These are phyloP conservation scores for Zaprionus capensis DNA, from an alignment of 1,140 invertebrate species.

Conservation along the genomic window DNA sequence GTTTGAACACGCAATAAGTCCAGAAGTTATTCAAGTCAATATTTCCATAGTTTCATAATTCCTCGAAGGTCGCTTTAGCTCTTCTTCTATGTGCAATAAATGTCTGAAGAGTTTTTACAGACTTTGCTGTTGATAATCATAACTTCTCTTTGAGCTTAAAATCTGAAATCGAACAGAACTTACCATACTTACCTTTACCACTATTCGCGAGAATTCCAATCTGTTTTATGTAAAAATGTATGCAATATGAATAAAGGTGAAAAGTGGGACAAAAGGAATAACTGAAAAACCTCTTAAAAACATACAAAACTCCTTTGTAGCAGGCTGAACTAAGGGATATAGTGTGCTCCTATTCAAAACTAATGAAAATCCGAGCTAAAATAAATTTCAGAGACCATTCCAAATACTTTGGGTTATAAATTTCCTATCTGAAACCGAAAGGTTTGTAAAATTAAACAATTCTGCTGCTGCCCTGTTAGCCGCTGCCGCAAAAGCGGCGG, in stretches of 20 bases:
- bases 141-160: too few relatives aligned
- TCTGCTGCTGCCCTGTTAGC: neutral
- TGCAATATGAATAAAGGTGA: neutral
- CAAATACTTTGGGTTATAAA: neutral
- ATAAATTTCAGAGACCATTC: neutral
- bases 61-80: too few relatives aligned
- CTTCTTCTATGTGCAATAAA: too few relatives aligned
- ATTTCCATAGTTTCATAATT: too few relatives aligned
- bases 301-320: neutral
- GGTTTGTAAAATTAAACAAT: neutral
- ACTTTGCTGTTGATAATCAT: too few relatives aligned
- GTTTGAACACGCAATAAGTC: too few relatives aligned
- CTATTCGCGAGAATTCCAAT: neutral
- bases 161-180: neutral
- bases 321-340: neutral
- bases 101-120: too few relatives aligned
- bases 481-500: slow-evolving; percentile 30
- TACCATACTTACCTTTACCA: neutral
- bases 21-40: too few relatives aligned
- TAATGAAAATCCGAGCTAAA: neutral
- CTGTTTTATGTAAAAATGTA: neutral
- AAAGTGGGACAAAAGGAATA: neutral
- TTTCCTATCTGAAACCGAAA: neutral
- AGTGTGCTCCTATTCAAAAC: too few relatives aligned
- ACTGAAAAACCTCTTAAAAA: neutral